Evolutionary conservation across 53 echinoderm and acorn worm species (phyloP).

Genomic region (Glandiceps talaboti): DNA sequence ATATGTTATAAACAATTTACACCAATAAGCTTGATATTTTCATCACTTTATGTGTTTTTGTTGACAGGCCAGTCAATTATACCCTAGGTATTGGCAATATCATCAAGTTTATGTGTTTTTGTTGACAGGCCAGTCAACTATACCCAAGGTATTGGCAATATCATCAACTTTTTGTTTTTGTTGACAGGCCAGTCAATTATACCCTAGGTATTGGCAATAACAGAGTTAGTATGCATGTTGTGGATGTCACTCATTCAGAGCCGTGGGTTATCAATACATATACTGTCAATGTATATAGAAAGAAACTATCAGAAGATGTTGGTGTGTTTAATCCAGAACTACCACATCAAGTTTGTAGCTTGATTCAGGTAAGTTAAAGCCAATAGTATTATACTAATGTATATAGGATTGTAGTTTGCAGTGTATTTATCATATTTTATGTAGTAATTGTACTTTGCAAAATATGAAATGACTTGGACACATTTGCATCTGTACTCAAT

Average conservation of each 20-base stretch:
- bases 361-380: slow-evolving; percentile 46
- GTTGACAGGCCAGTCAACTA: slow-evolving; percentile 54
- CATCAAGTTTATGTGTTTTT: not conserved
- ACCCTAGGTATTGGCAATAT: slow-evolving; percentile 74
- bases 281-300: slow-evolving; percentile 33
- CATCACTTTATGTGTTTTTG: not conserved
- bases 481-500: too few species aligned
- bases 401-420: too few species aligned
- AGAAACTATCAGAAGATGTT: slow-evolving; percentile 14
- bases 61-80: slow-evolving; percentile 61
- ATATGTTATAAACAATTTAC: too few species aligned
- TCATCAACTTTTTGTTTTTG: not conserved
- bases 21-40: too few species aligned
- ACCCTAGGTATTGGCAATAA: slow-evolving; percentile 75
- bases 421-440: too few species aligned
- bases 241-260: slow-evolving; percentile 78
- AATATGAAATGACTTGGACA: too few species aligned
- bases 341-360: slow-evolving; percentile 53
- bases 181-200: slow-evolving; percentile 61
- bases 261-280: slow-evolving; percentile 90
- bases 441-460: too few species aligned
- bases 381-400: too few species aligned
- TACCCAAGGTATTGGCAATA: too few species aligned
- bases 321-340: slow-evolving; percentile 6
- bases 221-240: slow-evolving; percentile 55